Conservation (phyloP, 2,113 vertebrate genomes). For the Ctenomys sociabilis region DNA sequence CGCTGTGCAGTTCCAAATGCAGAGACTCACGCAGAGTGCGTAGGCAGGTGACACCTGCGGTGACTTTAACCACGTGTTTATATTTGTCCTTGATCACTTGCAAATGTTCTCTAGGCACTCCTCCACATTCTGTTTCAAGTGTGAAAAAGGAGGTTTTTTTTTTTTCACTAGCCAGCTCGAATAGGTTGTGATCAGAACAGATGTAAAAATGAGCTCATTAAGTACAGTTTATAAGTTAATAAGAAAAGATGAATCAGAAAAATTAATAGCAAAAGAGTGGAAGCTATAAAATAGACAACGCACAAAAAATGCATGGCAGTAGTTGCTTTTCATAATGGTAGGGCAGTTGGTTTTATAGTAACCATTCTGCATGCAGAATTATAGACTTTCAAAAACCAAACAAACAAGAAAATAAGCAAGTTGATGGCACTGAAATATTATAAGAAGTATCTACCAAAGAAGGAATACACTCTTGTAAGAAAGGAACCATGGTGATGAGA, state of each 20-base stretch:
- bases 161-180: background rate
- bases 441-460: background rate
- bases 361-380: background rate
- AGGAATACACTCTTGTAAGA: background rate
- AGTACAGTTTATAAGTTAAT: background rate
- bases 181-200: background rate
- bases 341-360: background rate
- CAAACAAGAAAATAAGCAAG: background rate
- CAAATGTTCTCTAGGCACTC: background rate
- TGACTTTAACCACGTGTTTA: background rate
- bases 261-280: background rate
- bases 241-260: constrained; percentile 9
- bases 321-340: background rate
- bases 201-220: background rate
- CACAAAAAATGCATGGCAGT: background rate
- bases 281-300: background rate
- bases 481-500: background rate
- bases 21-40: background rate
- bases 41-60: background rate
- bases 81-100: constrained; percentile 6
- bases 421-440: background rate
- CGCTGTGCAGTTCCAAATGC: background rate
- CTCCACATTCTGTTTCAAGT: background rate
- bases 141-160: background rate
- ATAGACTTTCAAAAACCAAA: background rate